Conservation (phyloP, 2,113 vertebrate genomes). For the Pongo abelii region DNA sequence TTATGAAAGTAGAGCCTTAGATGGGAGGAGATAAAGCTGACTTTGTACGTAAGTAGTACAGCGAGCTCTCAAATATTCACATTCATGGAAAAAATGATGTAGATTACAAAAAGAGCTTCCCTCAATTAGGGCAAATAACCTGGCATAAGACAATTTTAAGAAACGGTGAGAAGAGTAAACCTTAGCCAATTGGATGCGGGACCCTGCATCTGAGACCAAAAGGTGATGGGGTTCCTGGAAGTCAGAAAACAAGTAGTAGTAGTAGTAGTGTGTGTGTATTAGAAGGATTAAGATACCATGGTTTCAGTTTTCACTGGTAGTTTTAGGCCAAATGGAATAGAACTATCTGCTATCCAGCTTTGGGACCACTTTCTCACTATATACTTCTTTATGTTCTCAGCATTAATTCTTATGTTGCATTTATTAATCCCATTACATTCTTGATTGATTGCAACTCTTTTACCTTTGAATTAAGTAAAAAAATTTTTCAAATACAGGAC, state of each 20-base stretch:
- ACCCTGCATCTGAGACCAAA: background rate
- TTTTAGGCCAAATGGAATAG: background rate
- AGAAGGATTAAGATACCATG: background rate
- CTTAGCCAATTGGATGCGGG: background rate
- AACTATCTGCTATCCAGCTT: background rate
- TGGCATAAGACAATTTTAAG: background rate
- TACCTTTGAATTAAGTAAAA: background rate
- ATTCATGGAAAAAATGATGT: background rate
- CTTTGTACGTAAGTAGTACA: background rate
- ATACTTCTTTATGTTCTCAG: background rate
- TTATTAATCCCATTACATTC: background rate
- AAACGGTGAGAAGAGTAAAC: background rate
- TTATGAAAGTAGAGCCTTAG: slow-evolving; percentile 36
- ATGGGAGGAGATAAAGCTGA: background rate
- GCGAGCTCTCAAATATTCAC: slow-evolving; percentile 4
- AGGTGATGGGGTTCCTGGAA: background rate
- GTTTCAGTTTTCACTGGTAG: background rate
- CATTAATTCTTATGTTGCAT: background rate
- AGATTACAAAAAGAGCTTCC: background rate
- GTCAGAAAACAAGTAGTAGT: background rate
- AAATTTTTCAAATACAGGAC: background rate
- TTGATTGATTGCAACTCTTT: background rate
- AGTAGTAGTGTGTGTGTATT: background rate
- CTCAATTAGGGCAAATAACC: background rate
- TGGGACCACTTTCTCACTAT: background rate